phyloP scores from a whole-genome alignment of 1,140 invertebrate species.

The Cherax quadricarinatus region DNA sequence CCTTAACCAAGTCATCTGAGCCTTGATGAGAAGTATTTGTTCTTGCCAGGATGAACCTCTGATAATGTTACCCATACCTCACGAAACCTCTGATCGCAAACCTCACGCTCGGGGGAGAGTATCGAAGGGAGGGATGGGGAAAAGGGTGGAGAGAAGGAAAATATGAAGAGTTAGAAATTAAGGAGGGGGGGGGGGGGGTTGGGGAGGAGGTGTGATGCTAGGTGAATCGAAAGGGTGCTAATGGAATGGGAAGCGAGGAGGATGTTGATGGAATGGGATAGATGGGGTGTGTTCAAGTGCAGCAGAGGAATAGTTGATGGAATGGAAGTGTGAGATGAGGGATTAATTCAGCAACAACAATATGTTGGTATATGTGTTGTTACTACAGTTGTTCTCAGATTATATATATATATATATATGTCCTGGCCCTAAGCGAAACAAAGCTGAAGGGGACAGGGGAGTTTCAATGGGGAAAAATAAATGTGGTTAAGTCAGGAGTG shows the following conservation, averaged over 20 bases:
- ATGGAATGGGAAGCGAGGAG: background rate
- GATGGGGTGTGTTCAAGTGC: background rate
- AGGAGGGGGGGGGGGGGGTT: background rate
- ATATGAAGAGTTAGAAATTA: background rate
- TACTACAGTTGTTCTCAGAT: no score
- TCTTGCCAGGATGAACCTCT: conserved; percentile 15
- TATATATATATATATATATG: no score
- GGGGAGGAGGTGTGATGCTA: no score
- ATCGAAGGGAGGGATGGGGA: no score
- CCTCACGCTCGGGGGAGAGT: background rate
- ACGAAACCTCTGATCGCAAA: background rate
- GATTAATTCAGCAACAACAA: no score
- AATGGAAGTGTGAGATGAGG: background rate
- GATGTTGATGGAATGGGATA: background rate
- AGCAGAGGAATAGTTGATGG: background rate
- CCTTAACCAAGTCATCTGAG: conserved; percentile 25
- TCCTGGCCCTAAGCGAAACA: no score
- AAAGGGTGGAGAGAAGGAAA: no score
- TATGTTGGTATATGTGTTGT: no score
- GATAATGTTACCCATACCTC: background rate
- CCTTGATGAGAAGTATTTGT: conserved; percentile 33
- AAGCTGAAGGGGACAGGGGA: no score
- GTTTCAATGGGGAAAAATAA: no score
- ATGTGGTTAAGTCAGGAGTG: no score
- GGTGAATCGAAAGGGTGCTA: no score